phyloP scores from a whole-genome alignment of 2,888 invertebrate species.

The Mythimna pallens region DNA sequence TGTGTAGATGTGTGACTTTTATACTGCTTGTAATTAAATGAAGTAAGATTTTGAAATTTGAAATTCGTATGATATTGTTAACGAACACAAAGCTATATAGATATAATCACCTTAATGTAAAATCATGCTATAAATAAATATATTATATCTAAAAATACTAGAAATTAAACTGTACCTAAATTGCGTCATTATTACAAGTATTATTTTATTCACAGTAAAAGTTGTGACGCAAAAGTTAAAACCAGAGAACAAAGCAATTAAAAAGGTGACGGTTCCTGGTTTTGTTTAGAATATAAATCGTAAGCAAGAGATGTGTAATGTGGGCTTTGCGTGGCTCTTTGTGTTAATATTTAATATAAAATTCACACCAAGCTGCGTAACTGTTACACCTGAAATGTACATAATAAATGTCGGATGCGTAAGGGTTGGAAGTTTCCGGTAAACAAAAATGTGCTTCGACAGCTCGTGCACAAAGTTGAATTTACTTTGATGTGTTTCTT shows the following conservation, averaged over 20 bases:
- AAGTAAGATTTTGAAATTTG: not conserved
- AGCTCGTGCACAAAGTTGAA: conserved; percentile 35
- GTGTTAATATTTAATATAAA: conserved; percentile 85
- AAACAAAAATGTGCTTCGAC: conserved; percentile 51
- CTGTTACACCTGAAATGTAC: conserved; percentile 77
- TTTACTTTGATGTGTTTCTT: conserved; percentile 64
- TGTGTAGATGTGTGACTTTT: not conserved
- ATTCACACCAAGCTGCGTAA: conserved; percentile 81
- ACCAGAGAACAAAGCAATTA: conserved; percentile 47
- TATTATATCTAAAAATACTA: not conserved
- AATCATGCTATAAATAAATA: not conserved
- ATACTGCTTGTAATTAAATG: not conserved
- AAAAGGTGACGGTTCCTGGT: conserved; percentile 58
- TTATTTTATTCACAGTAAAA: conserved; percentile 37
- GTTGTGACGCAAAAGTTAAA: conserved; percentile 28
- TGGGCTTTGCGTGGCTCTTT: conserved; percentile 77
- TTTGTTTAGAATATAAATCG: conserved; percentile 72
- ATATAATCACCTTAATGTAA: not conserved
- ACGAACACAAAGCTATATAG: not conserved
- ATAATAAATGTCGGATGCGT: conserved; percentile 74
- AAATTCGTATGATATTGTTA: not conserved
- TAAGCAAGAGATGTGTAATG: conserved; percentile 67
- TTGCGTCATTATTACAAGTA: not conserved
- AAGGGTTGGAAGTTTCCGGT: conserved; percentile 42
- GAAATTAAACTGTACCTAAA: not conserved